Base-by-base conservation (phyloP, 2,113 vertebrate genomes). In the Cepphus grylle region DNA sequence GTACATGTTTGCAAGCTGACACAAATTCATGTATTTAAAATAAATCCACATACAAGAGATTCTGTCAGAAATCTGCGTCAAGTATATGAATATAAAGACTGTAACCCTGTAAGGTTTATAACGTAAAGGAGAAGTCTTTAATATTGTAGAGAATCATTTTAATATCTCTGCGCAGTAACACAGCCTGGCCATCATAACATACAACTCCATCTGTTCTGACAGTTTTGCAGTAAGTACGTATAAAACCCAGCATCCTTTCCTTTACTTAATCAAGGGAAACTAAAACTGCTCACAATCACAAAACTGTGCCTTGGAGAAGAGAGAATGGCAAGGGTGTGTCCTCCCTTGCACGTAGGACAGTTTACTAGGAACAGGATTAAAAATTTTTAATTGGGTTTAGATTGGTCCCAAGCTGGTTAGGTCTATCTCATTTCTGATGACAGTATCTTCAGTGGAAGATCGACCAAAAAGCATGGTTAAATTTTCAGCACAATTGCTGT, bases 101-200 rank as follows among this genome's bases (percentile, higher is more conserved):
- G 30, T 82, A 96, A 90, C 92, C 72, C 45, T 92, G 47, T 79
- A 95, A 96, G 86, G 84, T 96, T 97, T 96, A 87, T 95, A 93
- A 90, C 70, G 95, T 91, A 96, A 94, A 96, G 91, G 74, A 96
- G 81, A 97, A 97, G 77, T 50, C 65, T 94, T 94, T 97, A 93
- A 93, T 95, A 91, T 66, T 88, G 49, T 81, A 85, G 49, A 88
- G 83, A 77, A 96, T 89, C 15, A 91, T 96, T 97, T 97, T 96
- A 96, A 94, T 97, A 78, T 90, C 79, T 88, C 84, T 84, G 62
- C 81, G 87, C 91, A 91, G 73, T 63, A 81, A 91, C 81, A 17
- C 22, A 90, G 83, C 89, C 79, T 94, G 66, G 88, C 79, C 81
- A 94, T 95, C 92, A 76, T 84, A 89, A 70, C 82, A 88, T 81